Base-by-base conservation (phyloP, 2,888 invertebrate species). In the Empis stercorea region DNA sequence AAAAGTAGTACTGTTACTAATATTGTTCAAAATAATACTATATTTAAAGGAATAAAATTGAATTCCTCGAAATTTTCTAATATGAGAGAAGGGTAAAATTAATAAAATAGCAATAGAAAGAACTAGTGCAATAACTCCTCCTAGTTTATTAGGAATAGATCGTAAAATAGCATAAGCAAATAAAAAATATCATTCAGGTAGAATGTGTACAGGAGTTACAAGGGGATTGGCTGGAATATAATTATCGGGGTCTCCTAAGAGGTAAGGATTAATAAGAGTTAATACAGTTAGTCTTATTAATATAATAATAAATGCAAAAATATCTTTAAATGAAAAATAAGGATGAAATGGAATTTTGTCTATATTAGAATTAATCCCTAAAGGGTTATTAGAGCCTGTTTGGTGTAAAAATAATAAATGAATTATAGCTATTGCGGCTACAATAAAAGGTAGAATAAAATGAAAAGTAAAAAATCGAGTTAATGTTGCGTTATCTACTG, bases 121-220 rank as follows among this genome's bases (percentile, higher is more conserved):
- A 1, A 60, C 50, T 54, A 62, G 38, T 0, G 61, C 60, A 55
- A 61, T 59, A 46, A 85, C 84, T 52, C 85, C 84, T 45, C 84
- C 83, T 70, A 84, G 61, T 75, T 87, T 85, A 71, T 82, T 85
- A 7, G 85, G 84, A 49, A 87, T 83, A 36, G 84, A 83, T 23
- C 85, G 85, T 59, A 87, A 56, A 72, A 87, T 85, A 15, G 84
- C 81, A 66, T 86, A 86, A 13, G 85, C 84, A 73, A 85, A 86
- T 73, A 87, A 65, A 59, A 86, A 87, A 65, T 87, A 87, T 79
- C 84, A 87, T 76, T 87, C 86, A 41, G 84, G 85, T 76, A 86
- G 81, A 72, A 86, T 86, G 61, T 85, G 85, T 9, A 75, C 63
- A 0, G 85, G 84, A 0, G 84, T 84, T 14, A 79, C 60, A 52